Evolutionary conservation across 2,888 invertebrate species (phyloP).

Genomic region (Campoletis raptor): DNA sequence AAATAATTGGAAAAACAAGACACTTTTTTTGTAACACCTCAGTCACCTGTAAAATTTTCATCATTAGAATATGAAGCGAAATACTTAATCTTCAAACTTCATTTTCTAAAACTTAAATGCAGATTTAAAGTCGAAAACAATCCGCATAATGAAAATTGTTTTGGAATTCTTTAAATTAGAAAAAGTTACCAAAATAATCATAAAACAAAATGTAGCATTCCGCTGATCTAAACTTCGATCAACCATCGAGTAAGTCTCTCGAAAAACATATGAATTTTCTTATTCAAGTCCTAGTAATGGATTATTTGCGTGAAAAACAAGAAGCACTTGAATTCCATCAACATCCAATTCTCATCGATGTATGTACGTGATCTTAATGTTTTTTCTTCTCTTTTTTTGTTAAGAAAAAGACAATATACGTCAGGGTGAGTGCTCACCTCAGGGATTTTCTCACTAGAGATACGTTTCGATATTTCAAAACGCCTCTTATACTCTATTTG

Average conservation of each 20-base stretch:
- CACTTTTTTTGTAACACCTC: not conserved
- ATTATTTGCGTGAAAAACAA: not conserved
- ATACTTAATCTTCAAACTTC: not conserved
- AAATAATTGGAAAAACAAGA: not conserved
- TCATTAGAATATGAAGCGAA: not conserved
- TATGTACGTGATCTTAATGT: not conserved
- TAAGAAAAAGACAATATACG: constrained; percentile 24
- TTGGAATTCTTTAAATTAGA: not conserved
- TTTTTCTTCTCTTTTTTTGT: not conserved
- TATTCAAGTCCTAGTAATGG: not conserved
- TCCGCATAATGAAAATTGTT: not conserved
- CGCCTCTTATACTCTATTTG: constrained; percentile 24
- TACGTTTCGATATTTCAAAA: constrained; percentile 55
- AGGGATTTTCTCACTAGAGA: constrained; percentile 8
- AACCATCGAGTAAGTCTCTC: not conserved
- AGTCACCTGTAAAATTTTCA: not conserved
- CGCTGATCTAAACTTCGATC: no score
- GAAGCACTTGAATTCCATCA: not conserved
- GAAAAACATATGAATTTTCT: not conserved
- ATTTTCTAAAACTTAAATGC: no score
- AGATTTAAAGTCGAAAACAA: not conserved
- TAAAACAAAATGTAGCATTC: not conserved
- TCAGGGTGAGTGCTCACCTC: constrained; percentile 18
- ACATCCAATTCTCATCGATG: not conserved
- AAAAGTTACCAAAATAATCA: not conserved